A percentile compares a stretch with the other conserved stretches of the same genome.
These are phyloP conservation scores for Philonicus albiceps DNA, from an alignment of 2,888 invertebrate species.

Conservation along the genomic window DNA sequence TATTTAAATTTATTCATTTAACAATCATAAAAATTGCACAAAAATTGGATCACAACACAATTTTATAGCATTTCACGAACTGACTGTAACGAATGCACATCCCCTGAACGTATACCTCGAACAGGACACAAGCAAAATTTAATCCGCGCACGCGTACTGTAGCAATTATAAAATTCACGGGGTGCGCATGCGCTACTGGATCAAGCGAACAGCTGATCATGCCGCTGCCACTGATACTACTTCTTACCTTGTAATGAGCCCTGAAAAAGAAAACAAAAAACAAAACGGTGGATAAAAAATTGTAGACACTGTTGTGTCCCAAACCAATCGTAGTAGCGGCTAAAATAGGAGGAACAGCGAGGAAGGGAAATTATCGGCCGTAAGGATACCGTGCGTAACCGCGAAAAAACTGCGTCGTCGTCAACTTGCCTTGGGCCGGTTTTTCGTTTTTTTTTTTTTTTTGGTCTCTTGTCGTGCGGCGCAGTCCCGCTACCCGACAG, in stretches of 20 bases:
- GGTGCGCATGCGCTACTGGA: not conserved
- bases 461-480: not conserved
- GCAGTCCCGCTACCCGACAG: not conserved
- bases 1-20: not conserved
- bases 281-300: not conserved
- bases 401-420: conserved; percentile 18
- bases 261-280: too few relatives aligned
- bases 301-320: not conserved
- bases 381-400: not conserved
- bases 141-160: not conserved
- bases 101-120: not conserved
- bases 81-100: not conserved
- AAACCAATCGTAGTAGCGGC: not conserved
- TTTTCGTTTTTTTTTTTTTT: too few relatives aligned
- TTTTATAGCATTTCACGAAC: not conserved
- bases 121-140: not conserved
- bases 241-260: conserved; percentile 32
- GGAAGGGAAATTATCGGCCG: not conserved
- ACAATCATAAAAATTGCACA: not conserved
- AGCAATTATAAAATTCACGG: not conserved
- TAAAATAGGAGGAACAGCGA: not conserved
- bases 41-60: not conserved
- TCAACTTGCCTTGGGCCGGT: not conserved
- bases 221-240: conserved; percentile 1
- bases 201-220: conserved; percentile 29